These are phyloP conservation scores for Silurus asotus DNA, from an alignment of 2,113 vertebrate species.

Conservation along the genomic window DNA sequence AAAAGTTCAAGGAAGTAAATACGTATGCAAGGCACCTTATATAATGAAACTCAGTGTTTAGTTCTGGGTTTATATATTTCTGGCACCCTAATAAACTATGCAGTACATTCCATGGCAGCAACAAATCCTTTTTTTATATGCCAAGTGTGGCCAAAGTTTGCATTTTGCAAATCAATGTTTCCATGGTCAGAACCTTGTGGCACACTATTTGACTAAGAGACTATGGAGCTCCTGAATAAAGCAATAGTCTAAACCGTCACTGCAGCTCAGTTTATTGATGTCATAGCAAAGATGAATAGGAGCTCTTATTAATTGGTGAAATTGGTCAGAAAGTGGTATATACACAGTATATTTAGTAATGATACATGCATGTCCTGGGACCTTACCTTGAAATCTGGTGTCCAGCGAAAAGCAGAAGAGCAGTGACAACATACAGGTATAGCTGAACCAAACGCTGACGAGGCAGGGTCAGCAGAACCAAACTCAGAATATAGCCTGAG, in stretches of 20 bases:
- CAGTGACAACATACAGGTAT: conserved; percentile 93
- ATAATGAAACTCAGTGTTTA: background rate
- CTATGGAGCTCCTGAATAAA: background rate
- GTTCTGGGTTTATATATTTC: background rate
- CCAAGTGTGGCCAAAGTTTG: background rate
- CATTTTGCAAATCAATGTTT: background rate
- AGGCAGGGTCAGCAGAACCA: conserved; percentile 93
- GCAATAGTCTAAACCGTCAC: background rate
- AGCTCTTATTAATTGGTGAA: background rate
- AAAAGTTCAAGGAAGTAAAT: background rate
- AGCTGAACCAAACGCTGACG: conserved; percentile 95
- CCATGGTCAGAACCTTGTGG: background rate
- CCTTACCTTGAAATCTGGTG: conserved; percentile 95
- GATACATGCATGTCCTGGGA: background rate
- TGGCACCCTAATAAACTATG: background rate
- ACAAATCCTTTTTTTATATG: background rate
- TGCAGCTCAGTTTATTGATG: background rate
- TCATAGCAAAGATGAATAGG: background rate
- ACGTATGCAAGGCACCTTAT: background rate
- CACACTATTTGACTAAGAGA: background rate
- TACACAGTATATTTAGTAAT: background rate
- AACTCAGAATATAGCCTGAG: conserved; percentile 93
- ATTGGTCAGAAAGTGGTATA: no score
- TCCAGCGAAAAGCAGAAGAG: conserved; percentile 91
- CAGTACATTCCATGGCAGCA: background rate